These are phyloP conservation scores for Chloroclystis v-ata DNA, from an alignment of 2,888 invertebrate genomes.

Conservation along the genomic window DNA sequence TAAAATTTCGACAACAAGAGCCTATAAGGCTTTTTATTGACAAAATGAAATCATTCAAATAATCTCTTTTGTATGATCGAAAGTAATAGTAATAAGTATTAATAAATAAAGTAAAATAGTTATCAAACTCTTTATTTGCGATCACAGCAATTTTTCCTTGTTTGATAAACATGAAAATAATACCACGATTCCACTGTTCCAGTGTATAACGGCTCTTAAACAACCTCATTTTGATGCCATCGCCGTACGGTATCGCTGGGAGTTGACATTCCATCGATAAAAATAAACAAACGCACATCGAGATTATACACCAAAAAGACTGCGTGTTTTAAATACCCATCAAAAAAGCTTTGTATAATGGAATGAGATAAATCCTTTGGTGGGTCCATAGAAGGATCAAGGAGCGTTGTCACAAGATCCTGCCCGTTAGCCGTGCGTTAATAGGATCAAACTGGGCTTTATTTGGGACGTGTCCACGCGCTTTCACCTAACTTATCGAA, in stretches of 20 bases:
- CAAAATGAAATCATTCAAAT: no score
- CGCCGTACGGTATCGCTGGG: conserved; percentile 27
- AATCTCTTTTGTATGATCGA: no score
- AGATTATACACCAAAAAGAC: conserved; percentile 35
- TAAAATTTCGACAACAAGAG: no score
- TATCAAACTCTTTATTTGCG: no score
- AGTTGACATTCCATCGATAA: conserved; percentile 42
- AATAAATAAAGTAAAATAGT: no score
- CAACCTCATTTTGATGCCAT: conserved; percentile 39
- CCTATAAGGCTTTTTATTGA: no score
- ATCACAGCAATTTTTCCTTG: no score
- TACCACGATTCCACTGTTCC: no score
- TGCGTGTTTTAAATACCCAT: conserved; percentile 26
- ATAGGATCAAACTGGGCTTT: conserved; percentile 76
- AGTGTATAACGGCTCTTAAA: no score
- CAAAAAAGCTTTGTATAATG: conserved; percentile 35
- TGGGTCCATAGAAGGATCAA: conserved; percentile 55
- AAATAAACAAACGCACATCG: conserved; percentile 41
- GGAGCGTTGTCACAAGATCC: conserved; percentile 62
- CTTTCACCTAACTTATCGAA: conserved; percentile 75
- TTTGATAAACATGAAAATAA: no score
- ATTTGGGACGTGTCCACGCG: conserved; percentile 72
- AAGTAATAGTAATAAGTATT: no score
- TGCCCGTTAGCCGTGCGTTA: conserved; percentile 71
- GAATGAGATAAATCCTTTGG: conserved; percentile 42